A percentile compares a stretch with the other conserved stretches of the same genome.
Evolutionary conservation across 2,888 invertebrate species (phyloP).

Genomic region (Callinectes sapidus): DNA sequence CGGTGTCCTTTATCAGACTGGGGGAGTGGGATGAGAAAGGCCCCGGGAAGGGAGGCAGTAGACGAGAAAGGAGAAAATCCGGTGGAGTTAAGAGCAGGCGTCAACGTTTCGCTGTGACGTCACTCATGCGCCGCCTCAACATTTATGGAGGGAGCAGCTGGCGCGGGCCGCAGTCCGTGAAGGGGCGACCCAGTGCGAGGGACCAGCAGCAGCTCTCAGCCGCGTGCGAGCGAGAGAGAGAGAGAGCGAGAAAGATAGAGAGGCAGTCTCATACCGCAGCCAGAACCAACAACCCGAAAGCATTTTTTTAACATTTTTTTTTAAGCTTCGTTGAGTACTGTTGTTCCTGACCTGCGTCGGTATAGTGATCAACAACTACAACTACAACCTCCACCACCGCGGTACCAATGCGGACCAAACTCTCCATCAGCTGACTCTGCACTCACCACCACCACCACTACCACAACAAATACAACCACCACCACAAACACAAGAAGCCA

Average conservation of each 20-base stretch:
- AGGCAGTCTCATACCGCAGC: neutral
- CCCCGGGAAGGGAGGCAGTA: slow-evolving; percentile 18
- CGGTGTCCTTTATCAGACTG: neutral
- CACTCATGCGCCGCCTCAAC: slow-evolving; percentile 53
- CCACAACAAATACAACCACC: neutral
- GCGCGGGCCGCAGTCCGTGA: slow-evolving; percentile 58
- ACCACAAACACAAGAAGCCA: neutral
- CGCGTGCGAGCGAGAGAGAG: slow-evolving; percentile 47
- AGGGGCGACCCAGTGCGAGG: slow-evolving; percentile 58
- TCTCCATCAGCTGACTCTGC: slow-evolving; percentile 17
- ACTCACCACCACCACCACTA: neutral
- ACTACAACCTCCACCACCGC: neutral
- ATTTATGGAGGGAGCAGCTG: slow-evolving; percentile 59
- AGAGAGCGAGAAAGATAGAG: neutral
- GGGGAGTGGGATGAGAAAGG: neutral
- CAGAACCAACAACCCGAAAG: neutral
- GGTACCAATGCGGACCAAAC: slow-evolving; percentile 18
- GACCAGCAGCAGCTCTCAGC: slow-evolving; percentile 35
- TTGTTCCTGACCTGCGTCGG: neutral
- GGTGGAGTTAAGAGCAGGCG: slow-evolving; percentile 35
- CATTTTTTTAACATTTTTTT: neutral
- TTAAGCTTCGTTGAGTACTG: neutral
- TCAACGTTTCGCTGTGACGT: slow-evolving; percentile 50
- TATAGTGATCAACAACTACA: neutral
- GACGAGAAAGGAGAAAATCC: slow-evolving; percentile 37